phyloP scores from a whole-genome alignment of 2,888 invertebrate species.

The Falcaria lacertinaria region DNA sequence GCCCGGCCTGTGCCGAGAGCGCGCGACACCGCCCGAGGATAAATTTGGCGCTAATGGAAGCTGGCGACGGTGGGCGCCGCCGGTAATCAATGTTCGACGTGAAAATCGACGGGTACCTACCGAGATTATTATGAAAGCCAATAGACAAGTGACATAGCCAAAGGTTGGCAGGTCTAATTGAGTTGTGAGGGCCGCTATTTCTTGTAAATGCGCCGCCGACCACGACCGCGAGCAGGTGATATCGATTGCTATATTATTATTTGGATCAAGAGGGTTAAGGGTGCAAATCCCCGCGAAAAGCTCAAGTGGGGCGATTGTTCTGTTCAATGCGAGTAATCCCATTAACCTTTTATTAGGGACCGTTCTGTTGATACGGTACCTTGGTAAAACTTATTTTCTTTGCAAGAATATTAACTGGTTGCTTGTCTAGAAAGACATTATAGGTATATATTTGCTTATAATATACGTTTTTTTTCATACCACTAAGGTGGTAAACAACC shows the following conservation, averaged over 20 bases:
- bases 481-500: no score
- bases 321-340: background rate
- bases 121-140: slow-evolving; percentile 38
- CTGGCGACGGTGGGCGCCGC: slow-evolving; percentile 62
- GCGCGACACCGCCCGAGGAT: slow-evolving; percentile 70
- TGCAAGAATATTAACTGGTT: background rate
- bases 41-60: slow-evolving; percentile 76
- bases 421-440: no score
- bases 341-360: background rate
- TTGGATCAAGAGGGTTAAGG: background rate
- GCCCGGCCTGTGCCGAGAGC: slow-evolving; percentile 47
- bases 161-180: background rate
- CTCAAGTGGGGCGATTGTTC: background rate
- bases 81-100: slow-evolving; percentile 73
- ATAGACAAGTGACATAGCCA: slow-evolving; percentile 18
- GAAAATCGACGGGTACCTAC: slow-evolving; percentile 55
- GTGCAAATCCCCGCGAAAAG: background rate
- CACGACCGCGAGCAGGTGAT: background rate
- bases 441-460: no score
- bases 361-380: no score
- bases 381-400: no score
- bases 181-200: no score
- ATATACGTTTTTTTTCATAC: no score
- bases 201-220: no score
- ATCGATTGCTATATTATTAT: background rate